A percentile compares a stretch with the other conserved stretches of the same genome.
Conservation (phyloP, 2,113 vertebrate species). For the Myiagra hebetior region DNA sequence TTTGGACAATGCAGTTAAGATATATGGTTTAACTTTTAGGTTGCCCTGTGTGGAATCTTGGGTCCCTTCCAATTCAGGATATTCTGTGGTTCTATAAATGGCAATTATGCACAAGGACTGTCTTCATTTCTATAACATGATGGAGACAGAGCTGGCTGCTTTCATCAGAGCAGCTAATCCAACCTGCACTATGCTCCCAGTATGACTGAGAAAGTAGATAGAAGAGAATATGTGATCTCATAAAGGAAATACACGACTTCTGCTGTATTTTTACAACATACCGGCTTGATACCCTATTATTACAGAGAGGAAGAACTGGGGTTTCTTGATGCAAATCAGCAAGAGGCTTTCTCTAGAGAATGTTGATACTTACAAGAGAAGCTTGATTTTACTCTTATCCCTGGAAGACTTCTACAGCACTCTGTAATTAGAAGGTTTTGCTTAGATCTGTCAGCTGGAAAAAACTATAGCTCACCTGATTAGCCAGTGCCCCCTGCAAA, state of each 20-base stretch:
- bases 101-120: fast-evolving
- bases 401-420: not conserved
- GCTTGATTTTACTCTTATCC: not conserved
- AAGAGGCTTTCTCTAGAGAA: not conserved
- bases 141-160: not conserved
- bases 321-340: not conserved
- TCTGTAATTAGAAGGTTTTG: not conserved
- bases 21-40: not conserved
- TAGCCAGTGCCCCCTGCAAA: not conserved
- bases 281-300: not conserved
- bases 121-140: not conserved
- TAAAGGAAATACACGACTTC: not conserved
- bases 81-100: not conserved
- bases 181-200: not conserved
- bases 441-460: not conserved
- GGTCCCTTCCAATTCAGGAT: not conserved
- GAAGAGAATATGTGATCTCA: not conserved
- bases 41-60: not conserved
- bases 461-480: not conserved
- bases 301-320: not conserved
- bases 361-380: not conserved
- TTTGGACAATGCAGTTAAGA: not conserved
- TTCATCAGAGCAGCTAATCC: not conserved
- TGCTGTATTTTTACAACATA: not conserved
- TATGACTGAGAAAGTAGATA: not conserved